A percentile compares a stretch with the other conserved stretches of the same genome.
Evolutionary conservation across 2,797 vertebrate genomes (phyloP).

Genomic region (Enteromius unitaeniatus): DNA sequence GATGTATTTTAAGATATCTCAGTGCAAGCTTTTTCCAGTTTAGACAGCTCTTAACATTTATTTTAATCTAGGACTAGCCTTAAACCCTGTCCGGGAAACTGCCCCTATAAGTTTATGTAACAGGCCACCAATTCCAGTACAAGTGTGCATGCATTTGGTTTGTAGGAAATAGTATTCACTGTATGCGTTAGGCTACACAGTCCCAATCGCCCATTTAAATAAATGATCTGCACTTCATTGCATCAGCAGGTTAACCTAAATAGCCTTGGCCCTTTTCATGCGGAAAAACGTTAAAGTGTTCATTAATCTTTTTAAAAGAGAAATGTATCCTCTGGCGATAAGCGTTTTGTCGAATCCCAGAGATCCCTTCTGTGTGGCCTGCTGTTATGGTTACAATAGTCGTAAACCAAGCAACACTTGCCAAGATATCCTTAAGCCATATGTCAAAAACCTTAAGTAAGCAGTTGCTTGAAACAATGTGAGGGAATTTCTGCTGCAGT

Average conservation of each 20-base stretch:
- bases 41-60: too few relatives aligned
- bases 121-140: not conserved
- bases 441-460: slow-evolving; percentile 29
- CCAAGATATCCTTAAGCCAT: slow-evolving; percentile 36
- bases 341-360: not conserved
- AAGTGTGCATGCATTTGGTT: not conserved
- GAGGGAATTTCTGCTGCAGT: not conserved
- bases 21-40: too few relatives aligned
- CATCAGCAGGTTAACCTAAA: slow-evolving; percentile 29
- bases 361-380: slow-evolving; percentile 27
- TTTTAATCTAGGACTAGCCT: too few relatives aligned
- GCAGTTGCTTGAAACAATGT: not conserved
- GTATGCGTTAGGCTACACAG: not conserved
- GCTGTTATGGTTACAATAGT: slow-evolving; percentile 40
- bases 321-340: not conserved
- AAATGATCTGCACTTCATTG: slow-evolving; percentile 31
- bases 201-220: not conserved
- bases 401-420: slow-evolving; percentile 45
- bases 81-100: too few relatives aligned
- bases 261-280: slow-evolving; percentile 15
- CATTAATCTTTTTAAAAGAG: slow-evolving; percentile 24
- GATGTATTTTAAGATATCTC: too few relatives aligned
- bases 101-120: not conserved
- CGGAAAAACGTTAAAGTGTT: slow-evolving; percentile 27
- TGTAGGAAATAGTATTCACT: not conserved